A percentile compares a stretch with the other conserved stretches of the same genome.
These are phyloP conservation scores for Darevskia nairensis DNA, from an alignment of 2,797 vertebrate genomes.

Conservation along the genomic window DNA sequence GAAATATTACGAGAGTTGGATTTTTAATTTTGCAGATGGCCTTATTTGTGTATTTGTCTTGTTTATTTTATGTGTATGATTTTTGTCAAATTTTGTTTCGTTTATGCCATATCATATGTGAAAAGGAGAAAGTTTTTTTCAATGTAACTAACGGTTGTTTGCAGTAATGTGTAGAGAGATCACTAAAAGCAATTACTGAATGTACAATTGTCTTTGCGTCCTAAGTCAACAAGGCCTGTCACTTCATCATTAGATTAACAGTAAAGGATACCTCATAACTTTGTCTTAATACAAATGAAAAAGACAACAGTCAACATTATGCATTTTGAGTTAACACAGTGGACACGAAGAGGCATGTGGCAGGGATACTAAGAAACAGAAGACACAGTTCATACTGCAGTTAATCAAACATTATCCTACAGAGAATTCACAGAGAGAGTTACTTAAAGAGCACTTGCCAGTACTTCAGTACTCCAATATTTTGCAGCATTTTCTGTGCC, in stretches of 20 bases:
- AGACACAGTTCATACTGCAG: conserved; percentile 70
- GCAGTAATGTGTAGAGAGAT: conserved; percentile 83
- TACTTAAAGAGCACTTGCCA: conserved; percentile 78
- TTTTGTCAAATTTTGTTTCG: conserved; percentile 80
- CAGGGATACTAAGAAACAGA: conserved; percentile 56
- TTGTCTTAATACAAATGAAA: conserved; percentile 79
- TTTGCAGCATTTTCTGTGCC: conserved; percentile 81
- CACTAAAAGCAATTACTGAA: conserved; percentile 85
- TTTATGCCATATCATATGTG: conserved; percentile 84
- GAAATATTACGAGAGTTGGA: conserved; percentile 89
- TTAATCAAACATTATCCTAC: conserved; percentile 70
- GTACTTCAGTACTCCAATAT: conserved; percentile 75
- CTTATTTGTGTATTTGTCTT: conserved; percentile 95
- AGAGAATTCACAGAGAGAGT: conserved; percentile 76
- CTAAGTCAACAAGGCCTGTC: conserved; percentile 79
- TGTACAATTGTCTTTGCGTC: conserved; percentile 88
- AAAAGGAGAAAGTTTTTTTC: conserved; percentile 79
- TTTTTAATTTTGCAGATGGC: conserved; percentile 92
- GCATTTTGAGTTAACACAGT: conserved; percentile 58
- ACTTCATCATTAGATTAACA: conserved; percentile 78
- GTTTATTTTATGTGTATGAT: conserved; percentile 93
- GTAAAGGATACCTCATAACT: conserved; percentile 89
- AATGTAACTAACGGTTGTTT: conserved; percentile 86
- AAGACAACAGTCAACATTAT: conserved; percentile 84
- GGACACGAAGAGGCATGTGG: conserved; percentile 58